Base-by-base conservation (phyloP, 2,797 vertebrate genomes). In the Bradypodion ventrale region DNA sequence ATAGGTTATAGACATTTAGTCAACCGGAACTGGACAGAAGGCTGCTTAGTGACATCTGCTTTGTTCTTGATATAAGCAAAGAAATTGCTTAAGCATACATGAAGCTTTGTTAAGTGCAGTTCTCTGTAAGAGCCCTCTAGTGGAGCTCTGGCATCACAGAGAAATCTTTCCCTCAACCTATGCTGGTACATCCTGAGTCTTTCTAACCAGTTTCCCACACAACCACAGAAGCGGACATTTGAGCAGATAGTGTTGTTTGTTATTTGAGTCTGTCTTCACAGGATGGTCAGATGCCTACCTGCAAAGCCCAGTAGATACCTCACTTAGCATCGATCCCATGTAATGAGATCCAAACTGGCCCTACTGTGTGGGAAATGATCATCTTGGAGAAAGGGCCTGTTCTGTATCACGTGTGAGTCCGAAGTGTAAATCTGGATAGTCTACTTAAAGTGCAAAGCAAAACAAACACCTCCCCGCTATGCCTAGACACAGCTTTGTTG, bases 1-100 rank as follows among this genome's bases (percentile, higher is more conserved):
- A 66, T 89, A 84, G 95, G 95, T 95, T 95, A 95, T 88, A 93
- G 94, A 93, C 89, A 85, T 82, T 23, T 87, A 90, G 87, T 92
- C 93, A 94, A 84, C 92, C 89, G 86, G 91, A 95, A 94, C 90
- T 46, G 72, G 60, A 69, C n/a, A 79, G 78, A 85, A 59, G 74
- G 2, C 82, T 87, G 56, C 82, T 72, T 83, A 84, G 46, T 72
- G 23, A 52, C 85, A 86, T 73, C 84, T 83, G 40, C 83, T 35
- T 65, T 56, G 16, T 0, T 29, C 69, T 62, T 29, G 44, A 44
- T 80, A 74, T 21, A 32, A 84, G 86, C 83, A 76, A 70, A 44
- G 82, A 82, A 84, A 78, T 0, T 70, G 63, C 16, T 0, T 21
- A 79, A 85, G 81, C 0, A 7, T 15, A 76, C n/a, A 25, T 78